phyloP scores from a whole-genome alignment of 1,140 invertebrate genomes.

The Papilio xuthus region DNA sequence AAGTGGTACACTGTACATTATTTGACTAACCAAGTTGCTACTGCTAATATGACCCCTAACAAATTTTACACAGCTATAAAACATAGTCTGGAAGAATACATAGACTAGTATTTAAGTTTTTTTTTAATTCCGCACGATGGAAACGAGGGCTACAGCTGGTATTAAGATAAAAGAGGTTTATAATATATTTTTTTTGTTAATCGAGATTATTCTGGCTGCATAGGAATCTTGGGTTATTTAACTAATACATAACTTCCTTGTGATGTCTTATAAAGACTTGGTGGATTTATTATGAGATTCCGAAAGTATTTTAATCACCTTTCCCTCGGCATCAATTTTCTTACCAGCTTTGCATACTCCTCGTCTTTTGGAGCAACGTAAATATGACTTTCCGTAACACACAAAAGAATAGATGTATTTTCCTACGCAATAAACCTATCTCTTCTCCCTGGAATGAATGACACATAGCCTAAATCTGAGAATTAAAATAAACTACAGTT shows the following conservation, averaged over 20 bases:
- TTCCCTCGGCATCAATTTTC: neutral
- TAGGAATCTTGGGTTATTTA: neutral
- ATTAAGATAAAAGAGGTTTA: no score
- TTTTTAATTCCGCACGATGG: no score
- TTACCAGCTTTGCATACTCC: neutral
- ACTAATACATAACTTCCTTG: conserved; percentile 30
- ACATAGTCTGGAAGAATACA: no score
- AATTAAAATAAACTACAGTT: neutral
- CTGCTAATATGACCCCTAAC: no score
- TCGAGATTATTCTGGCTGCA: neutral
- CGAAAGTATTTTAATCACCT: neutral
- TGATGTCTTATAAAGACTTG: conserved; percentile 37
- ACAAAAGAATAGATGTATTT: neutral
- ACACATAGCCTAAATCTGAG: conserved; percentile 1
- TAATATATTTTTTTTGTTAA: neutral
- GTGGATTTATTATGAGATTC: neutral
- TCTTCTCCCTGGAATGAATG: neutral
- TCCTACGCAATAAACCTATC: neutral
- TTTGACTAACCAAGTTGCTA: no score
- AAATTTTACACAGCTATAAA: no score
- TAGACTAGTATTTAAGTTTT: no score
- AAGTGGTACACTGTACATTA: no score
- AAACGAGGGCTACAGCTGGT: no score
- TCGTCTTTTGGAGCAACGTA: neutral
- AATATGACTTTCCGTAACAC: conserved; percentile 13